Evolutionary conservation across 2,797 vertebrate genomes (phyloP).

Genomic region (Bovichtus diacanthus): DNA sequence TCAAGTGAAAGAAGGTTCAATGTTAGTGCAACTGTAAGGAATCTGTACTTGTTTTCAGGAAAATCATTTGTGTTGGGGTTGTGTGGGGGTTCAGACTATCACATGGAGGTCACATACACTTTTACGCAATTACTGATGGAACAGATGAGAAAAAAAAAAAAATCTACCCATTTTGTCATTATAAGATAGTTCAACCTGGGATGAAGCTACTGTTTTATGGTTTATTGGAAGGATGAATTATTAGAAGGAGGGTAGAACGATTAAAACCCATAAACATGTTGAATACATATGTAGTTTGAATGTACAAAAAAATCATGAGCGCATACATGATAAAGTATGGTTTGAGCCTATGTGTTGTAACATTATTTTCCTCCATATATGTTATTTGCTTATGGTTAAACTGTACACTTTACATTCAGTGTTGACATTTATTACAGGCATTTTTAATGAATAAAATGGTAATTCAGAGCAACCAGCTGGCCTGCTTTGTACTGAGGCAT

Average conservation of each 20-base stretch:
- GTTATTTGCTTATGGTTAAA: conserved; percentile 17
- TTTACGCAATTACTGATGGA: neutral
- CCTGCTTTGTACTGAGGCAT: conserved; percentile 10
- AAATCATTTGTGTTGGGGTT: conserved; percentile 1
- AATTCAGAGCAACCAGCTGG: conserved; percentile 50
- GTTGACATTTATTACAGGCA: conserved; percentile 34
- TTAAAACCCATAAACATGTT: too few species aligned
- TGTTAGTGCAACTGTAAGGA: neutral
- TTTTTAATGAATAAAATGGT: conserved; percentile 57
- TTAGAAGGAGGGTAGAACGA: too few species aligned
- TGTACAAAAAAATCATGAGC: conserved; percentile 18
- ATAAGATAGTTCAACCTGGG: neutral
- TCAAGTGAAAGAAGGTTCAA: conserved; percentile 37
- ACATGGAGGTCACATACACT: conserved; percentile 12
- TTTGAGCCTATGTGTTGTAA: neutral
- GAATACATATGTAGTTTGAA: neutral
- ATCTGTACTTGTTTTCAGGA: neutral
- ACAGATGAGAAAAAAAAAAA: neutral
- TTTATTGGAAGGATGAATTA: neutral
- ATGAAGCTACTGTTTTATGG: conserved; percentile 3
- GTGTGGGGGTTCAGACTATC: neutral
- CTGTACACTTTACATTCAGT: conserved; percentile 20
- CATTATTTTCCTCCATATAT: conserved; percentile 32
- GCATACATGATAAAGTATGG: conserved; percentile 1
- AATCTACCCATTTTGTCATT: neutral